These are phyloP conservation scores for Pycnonotus jocosus DNA, from an alignment of 2,113 vertebrate species.

Conservation along the genomic window DNA sequence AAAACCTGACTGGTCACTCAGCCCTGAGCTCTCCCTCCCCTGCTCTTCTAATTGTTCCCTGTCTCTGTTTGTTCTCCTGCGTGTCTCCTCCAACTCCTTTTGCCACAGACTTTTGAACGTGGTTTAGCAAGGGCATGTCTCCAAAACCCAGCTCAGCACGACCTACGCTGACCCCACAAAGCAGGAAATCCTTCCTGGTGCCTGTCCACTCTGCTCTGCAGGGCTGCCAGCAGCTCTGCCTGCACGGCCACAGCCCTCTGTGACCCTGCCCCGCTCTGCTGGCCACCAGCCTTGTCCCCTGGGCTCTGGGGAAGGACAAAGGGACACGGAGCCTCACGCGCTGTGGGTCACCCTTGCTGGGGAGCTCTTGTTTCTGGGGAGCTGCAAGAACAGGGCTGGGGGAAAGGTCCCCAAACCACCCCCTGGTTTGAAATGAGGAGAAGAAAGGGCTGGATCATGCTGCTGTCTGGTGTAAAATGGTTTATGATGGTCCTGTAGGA, in stretches of 20 bases:
- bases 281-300: background rate
- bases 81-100: background rate
- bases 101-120: fast-evolving
- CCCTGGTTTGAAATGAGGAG: background rate
- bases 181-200: background rate
- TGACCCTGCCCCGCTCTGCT: background rate
- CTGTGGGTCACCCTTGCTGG: fast-evolving
- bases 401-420: background rate
- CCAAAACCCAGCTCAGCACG: fast-evolving
- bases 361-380: background rate
- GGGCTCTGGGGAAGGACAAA: fast-evolving
- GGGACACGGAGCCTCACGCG: fast-evolving
- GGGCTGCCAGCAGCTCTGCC: background rate
- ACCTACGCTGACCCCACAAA: background rate
- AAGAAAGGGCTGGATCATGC: background rate
- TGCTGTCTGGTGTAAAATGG: background rate
- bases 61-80: background rate
- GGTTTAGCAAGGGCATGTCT: background rate
- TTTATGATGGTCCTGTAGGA: background rate
- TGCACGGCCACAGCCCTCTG: fast-evolving
- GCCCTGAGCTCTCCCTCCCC: background rate
- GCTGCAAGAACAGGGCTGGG: background rate
- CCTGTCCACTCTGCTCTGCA: fast-evolving
- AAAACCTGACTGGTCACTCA: background rate
- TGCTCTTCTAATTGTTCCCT: background rate